These are phyloP conservation scores for Archegozetes longisetosus DNA, from an alignment of 1,140 invertebrate genomes.

Conservation along the genomic window DNA sequence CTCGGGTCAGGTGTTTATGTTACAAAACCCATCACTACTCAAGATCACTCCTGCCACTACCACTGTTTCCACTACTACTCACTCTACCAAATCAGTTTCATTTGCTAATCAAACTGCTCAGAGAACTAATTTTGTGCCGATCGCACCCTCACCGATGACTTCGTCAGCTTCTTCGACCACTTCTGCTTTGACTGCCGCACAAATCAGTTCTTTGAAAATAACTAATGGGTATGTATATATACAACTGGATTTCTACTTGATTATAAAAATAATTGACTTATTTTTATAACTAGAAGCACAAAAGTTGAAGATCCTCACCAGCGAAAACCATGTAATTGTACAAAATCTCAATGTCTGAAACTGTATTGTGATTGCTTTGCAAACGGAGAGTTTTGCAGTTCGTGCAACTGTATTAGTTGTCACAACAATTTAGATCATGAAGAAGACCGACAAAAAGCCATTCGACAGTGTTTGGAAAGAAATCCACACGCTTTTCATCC, in stretches of 20 bases:
- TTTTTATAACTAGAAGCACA: not conserved
- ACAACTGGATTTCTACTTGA: not conserved
- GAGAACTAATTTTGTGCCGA: constrained; percentile 15
- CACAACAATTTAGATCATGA: constrained; percentile 93
- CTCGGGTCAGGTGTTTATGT: constrained; percentile 5
- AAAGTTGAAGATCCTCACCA: constrained; percentile 3
- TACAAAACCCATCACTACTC: constrained; percentile 2
- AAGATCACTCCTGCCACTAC: constrained; percentile 16
- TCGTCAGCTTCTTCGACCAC: not conserved
- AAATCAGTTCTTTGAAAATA: not conserved
- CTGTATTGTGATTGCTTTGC: constrained; percentile 99
- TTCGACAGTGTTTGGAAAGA: constrained; percentile 75
- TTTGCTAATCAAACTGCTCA: constrained; percentile 2
- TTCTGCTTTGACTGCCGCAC: not conserved
- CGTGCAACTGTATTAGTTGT: constrained; percentile 97
- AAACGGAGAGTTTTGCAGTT: constrained; percentile 95
- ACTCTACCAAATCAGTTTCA: constrained; percentile 10
- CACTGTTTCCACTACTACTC: constrained; percentile 14
- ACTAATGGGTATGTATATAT: not conserved
- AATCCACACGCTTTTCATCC: constrained; percentile 92
- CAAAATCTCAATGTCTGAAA: constrained; percentile 96
- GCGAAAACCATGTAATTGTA: constrained; percentile 94
- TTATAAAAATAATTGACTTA: not conserved
- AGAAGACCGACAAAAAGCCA: constrained; percentile 80
- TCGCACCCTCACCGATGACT: constrained; percentile 9